Conservation (phyloP, 1,140 invertebrate species). For the Copidosoma floridanum region DNA sequence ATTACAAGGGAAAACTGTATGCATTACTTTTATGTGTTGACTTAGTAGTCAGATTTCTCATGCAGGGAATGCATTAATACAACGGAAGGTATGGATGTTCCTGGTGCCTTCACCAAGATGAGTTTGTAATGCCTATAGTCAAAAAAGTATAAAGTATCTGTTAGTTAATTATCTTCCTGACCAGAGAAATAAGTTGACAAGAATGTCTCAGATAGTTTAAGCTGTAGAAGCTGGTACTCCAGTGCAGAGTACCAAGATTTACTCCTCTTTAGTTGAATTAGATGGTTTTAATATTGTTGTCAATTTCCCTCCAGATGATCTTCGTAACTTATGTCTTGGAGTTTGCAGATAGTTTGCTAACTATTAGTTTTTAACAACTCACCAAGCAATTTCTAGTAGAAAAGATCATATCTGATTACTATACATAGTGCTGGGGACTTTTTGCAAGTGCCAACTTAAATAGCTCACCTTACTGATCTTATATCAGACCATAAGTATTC, state of each 20-base stretch:
- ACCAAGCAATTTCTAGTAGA: not conserved
- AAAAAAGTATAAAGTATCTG: not conserved
- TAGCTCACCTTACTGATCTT: conserved; percentile 9
- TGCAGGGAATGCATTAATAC: too few species aligned
- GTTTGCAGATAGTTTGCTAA: not conserved
- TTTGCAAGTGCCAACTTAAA: not conserved
- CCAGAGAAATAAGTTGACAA: not conserved
- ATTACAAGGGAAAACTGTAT: conserved; percentile 5
- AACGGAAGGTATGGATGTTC: too few species aligned
- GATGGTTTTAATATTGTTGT: not conserved
- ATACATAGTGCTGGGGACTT: not conserved
- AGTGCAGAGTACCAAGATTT: not conserved
- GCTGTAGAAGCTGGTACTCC: not conserved
- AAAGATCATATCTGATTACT: not conserved
- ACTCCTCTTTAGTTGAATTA: not conserved
- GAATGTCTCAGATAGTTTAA: not conserved
- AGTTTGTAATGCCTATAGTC: not conserved
- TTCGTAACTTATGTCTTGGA: not conserved
- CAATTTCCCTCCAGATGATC: not conserved
- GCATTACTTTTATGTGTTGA: too few species aligned
- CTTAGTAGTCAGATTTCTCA: too few species aligned
- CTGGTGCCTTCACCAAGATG: conserved; percentile 2
- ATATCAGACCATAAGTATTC: conserved; percentile 19
- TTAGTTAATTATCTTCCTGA: not conserved
- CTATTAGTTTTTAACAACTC: not conserved